Base-by-base conservation (phyloP, 2,797 vertebrate genomes). In the Myotis pilosus region DNA sequence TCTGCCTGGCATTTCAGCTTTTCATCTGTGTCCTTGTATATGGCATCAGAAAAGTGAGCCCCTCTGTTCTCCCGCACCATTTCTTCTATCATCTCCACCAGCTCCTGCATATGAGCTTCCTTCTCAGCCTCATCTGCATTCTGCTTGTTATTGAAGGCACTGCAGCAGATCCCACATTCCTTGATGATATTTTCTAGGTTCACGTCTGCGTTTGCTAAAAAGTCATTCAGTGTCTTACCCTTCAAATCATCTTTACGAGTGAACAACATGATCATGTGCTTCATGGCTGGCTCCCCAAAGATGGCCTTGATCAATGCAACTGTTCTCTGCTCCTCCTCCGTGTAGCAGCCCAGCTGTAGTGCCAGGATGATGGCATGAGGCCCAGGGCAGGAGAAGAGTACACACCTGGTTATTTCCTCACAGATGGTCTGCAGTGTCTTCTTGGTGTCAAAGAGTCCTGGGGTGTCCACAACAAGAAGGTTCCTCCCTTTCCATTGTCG, bases 351-450 rank as follows among this genome's bases (percentile, higher is more conserved):
- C 84, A 97, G 41, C 2, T 2, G 62, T 0, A 96, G 0, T 6
- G 97, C 92, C 64, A 96, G 1, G 33, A 97, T 0, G 8, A 97
- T 94, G 38, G 84, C 89, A 0, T 97, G 94, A 8, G 96, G 85
- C 5, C 96, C 94, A 0, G 97, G 96, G 41, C 8, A 41, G 41
- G 41, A 41, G 7, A 41, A 8, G 41, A 1, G 0, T 7, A 41
- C 1, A 41, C 41, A 41, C 41, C 41, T 41, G 41, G 1, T 41
- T 7, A 41, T 41, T 41, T 41, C 41, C 41, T 41, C 41, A 41
- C 41, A 41, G 7, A 7, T 41, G 41, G 41, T 41, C 41, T 8
- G 7, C 7, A 41, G 8, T 41, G 1, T 41, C 8, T 41, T 7
- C 41, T 41, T 41, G 41, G 41, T 41, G 41, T 41, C 41, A 41